phyloP scores from a whole-genome alignment of 2,113 vertebrate species.

The Ageneiosus marmoratus region DNA sequence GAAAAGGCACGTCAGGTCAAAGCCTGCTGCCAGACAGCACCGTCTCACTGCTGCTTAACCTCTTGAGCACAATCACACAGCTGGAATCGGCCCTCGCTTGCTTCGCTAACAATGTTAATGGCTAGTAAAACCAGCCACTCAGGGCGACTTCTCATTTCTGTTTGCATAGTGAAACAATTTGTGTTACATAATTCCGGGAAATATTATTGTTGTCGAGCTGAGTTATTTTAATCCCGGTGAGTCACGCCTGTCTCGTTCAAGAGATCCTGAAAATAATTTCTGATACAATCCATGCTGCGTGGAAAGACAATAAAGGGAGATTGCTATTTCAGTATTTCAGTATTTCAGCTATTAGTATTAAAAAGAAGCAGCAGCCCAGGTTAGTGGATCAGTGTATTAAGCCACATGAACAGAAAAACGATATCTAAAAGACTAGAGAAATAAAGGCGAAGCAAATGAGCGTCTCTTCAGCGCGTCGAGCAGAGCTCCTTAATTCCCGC shows the following conservation, averaged over 20 bases:
- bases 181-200: conserved; percentile 35
- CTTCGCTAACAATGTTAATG: conserved; percentile 27
- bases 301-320: background rate
- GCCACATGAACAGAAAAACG: background rate
- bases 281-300: background rate
- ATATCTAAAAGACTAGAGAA: conserved; percentile 1
- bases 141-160: conserved; percentile 23
- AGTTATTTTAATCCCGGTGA: conserved; percentile 47
- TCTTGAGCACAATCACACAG: background rate
- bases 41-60: conserved; percentile 46
- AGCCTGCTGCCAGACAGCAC: conserved; percentile 31
- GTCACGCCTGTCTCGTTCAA: conserved; percentile 34
- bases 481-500: conserved; percentile 37
- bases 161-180: conserved; percentile 24
- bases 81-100: conserved; percentile 13
- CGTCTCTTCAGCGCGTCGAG: conserved; percentile 24
- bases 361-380: conserved; percentile 1
- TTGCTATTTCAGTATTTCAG: background rate
- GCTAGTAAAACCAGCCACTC: background rate
- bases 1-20: conserved; percentile 42
- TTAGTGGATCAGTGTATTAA: background rate
- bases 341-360: background rate
- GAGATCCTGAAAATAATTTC: conserved; percentile 31
- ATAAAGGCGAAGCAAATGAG: conserved; percentile 40
- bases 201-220: conserved; percentile 30